Conservation (phyloP, 1,140 invertebrate species). For the Drosophila takahashii region DNA sequence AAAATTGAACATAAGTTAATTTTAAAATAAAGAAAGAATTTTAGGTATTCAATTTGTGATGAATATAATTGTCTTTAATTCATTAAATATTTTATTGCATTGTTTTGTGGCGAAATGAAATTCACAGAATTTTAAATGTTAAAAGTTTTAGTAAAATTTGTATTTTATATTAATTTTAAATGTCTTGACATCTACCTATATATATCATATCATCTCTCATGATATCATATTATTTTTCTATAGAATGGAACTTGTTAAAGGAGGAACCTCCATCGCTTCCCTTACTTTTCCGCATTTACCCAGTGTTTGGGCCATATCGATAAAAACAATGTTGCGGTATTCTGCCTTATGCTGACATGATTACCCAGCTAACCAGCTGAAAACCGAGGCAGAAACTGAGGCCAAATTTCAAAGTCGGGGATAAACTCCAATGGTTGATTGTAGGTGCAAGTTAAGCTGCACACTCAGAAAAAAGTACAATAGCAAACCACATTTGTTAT, state of each 20-base stretch:
- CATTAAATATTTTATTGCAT: not conserved
- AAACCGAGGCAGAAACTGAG: constrained; percentile 4
- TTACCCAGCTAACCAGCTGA: constrained; percentile 48
- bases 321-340: constrained; percentile 56
- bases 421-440: constrained; percentile 21
- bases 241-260: not conserved
- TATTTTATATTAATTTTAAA: not conserved
- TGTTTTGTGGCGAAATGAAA: too few relatives aligned
- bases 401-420: not conserved
- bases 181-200: too few relatives aligned
- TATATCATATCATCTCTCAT: not conserved
- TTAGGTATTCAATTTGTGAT: too few relatives aligned
- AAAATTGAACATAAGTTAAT: too few relatives aligned
- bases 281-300: not conserved
- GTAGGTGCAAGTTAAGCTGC: constrained; percentile 16
- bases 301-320: constrained; percentile 24
- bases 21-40: too few relatives aligned
- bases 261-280: not conserved
- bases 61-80: not conserved
- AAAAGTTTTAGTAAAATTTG: too few relatives aligned
- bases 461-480: constrained; percentile 5
- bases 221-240: not conserved
- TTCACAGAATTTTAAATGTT: too few relatives aligned
- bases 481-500: too few relatives aligned
- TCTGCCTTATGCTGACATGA: constrained; percentile 63